A percentile compares a stretch with the other conserved stretches of the same genome.
These are phyloP conservation scores for Caenorhabditis latens DNA, from an alignment of 1,140 invertebrate genomes.

Conservation along the genomic window DNA sequence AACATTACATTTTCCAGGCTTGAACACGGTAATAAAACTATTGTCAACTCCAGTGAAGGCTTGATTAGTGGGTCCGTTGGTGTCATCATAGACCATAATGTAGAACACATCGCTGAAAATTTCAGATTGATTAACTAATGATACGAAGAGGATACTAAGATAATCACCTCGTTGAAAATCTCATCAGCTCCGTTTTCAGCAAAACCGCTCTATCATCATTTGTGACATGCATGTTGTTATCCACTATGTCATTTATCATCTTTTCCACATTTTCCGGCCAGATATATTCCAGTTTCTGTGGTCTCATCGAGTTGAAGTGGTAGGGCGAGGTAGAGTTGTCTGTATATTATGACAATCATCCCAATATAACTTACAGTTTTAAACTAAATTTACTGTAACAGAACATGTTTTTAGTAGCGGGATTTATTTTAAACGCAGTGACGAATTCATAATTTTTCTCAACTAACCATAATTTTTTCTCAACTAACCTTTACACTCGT, in stretches of 20 bases:
- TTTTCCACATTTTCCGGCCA: conserved; percentile 6
- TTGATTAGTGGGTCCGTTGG: background rate
- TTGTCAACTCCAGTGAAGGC: background rate
- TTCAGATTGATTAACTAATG: too few relatives aligned
- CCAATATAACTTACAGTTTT: too few relatives aligned
- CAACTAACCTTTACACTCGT: too few relatives aligned
- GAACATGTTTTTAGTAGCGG: too few relatives aligned
- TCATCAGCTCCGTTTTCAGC: background rate
- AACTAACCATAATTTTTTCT: too few relatives aligned
- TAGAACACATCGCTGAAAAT: background rate
- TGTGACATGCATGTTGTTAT: background rate
- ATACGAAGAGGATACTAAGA: too few relatives aligned
- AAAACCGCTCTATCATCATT: background rate
- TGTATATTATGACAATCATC: too few relatives aligned
- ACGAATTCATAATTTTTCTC: too few relatives aligned
- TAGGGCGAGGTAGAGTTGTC: too few relatives aligned
- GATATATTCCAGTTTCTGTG: background rate
- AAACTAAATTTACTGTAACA: too few relatives aligned
- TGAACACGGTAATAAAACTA: background rate
- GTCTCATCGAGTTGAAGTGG: background rate
- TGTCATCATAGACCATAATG: background rate
- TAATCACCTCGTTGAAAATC: background rate
- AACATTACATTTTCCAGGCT: background rate
- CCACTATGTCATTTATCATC: background rate
- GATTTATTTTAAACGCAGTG: too few relatives aligned